phyloP scores from a whole-genome alignment of 2,113 vertebrate species.

The Ceyx cyanopectus region DNA sequence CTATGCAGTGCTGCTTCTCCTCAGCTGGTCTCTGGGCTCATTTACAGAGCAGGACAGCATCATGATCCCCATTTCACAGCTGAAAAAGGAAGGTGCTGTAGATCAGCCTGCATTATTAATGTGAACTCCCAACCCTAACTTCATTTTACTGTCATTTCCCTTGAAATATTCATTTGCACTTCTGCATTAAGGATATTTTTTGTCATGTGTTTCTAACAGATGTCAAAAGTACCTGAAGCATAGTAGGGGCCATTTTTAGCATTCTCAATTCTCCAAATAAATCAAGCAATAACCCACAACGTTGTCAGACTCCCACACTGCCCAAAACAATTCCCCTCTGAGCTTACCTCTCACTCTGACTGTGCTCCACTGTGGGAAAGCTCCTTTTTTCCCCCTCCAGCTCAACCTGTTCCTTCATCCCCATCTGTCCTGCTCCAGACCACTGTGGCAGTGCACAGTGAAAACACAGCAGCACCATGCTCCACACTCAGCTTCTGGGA shows the following conservation, averaged over 20 bases:
- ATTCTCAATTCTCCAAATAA: conserved; percentile 7
- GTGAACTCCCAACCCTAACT: conserved; percentile 56
- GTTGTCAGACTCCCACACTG: background rate
- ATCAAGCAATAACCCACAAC: background rate
- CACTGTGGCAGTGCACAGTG: background rate
- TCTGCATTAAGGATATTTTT: conserved; percentile 45
- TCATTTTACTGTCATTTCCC: conserved; percentile 57
- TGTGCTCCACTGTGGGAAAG: background rate
- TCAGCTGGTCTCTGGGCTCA: conserved; percentile 29
- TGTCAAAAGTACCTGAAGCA: conserved; percentile 19
- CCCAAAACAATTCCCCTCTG: background rate
- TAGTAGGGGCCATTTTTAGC: background rate
- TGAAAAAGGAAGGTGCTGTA: conserved; percentile 57
- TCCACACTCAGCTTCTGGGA: background rate
- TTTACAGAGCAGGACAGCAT: conserved; percentile 53
- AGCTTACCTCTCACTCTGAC: background rate
- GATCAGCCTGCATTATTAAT: conserved; percentile 66
- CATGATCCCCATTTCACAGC: conserved; percentile 54
- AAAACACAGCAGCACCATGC: background rate
- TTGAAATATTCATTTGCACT: conserved; percentile 68
- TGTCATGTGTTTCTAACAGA: conserved; percentile 40
- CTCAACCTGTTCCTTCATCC: background rate
- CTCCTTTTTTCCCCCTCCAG: background rate
- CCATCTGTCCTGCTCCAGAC: background rate
- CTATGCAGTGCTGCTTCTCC: background rate